A percentile compares a stretch with the other conserved stretches of the same genome.
Conservation (phyloP, 2,888 invertebrate genomes). For the Troilus luridus region DNA sequence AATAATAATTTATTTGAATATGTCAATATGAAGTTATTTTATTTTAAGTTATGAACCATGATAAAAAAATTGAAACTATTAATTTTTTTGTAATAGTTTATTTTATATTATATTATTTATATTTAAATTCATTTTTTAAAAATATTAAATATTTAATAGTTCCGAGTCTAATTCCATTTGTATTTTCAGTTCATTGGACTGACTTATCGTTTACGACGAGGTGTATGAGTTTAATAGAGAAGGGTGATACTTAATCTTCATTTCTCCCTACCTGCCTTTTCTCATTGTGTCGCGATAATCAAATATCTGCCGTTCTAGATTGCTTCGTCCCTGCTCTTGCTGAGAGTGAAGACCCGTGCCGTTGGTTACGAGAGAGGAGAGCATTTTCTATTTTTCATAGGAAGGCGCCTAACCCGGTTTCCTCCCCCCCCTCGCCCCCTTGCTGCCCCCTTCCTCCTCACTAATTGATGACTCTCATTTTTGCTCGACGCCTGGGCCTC, state of each 20-base stretch:
- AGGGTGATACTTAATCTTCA: too few relatives aligned
- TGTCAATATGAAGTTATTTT: too few relatives aligned
- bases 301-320: background rate
- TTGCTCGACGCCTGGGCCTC: background rate
- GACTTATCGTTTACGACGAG: background rate
- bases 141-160: background rate
- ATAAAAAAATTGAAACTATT: too few relatives aligned
- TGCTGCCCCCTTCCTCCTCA: background rate
- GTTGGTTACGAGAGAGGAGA: background rate
- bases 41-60: too few relatives aligned
- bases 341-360: background rate
- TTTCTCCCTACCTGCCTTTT: background rate
- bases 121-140: too few relatives aligned
- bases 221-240: background rate
- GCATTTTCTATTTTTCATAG: slow-evolving; percentile 28
- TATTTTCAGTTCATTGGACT: background rate
- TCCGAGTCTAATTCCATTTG: background rate
- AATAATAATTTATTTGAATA: too few relatives aligned
- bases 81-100: too few relatives aligned
- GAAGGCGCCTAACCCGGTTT: slow-evolving; percentile 31
- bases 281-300: background rate
- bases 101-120: too few relatives aligned
- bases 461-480: slow-evolving; percentile 43
- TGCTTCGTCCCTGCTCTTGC: background rate
- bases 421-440: too few relatives aligned